These are phyloP conservation scores for Napeogenes sylphis DNA, from an alignment of 2,888 invertebrate species.

Conservation along the genomic window DNA sequence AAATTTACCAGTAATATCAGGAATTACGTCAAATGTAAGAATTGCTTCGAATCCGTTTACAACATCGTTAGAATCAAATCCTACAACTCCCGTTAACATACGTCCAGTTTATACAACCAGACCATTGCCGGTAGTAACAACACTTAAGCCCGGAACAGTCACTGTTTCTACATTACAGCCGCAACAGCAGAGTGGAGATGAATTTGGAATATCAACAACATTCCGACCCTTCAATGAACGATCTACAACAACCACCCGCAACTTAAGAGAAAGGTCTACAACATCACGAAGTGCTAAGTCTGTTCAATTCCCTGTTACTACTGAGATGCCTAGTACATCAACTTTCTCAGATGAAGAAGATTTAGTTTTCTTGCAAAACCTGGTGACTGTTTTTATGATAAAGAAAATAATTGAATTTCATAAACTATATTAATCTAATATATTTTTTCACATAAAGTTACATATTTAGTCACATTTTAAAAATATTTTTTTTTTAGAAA, in stretches of 20 bases:
- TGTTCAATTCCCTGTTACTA: constrained; percentile 50
- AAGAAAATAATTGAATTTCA: background rate
- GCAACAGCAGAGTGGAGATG: constrained; percentile 45
- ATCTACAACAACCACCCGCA: constrained; percentile 47
- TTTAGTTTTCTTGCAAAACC: constrained; percentile 77
- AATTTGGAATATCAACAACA: constrained; percentile 64
- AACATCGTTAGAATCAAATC: constrained; percentile 57
- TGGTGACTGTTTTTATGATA: constrained; percentile 62
- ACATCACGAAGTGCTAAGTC: constrained; percentile 45
- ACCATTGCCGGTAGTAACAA: constrained; percentile 47
- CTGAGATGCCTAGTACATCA: constrained; percentile 65
- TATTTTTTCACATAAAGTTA: background rate
- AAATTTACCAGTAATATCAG: constrained; percentile 58
- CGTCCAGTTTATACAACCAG: constrained; percentile 57
- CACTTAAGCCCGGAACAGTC: constrained; percentile 49
- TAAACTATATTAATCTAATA: background rate
- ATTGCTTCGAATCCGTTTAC: constrained; percentile 63
- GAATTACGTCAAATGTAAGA: constrained; percentile 65
- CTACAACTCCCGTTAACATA: constrained; percentile 58
- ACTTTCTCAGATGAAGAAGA: constrained; percentile 77
- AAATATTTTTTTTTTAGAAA: constrained; percentile 57
- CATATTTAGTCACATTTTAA: background rate
- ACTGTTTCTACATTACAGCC: constrained; percentile 53
- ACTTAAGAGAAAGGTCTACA: constrained; percentile 37
- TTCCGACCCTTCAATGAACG: constrained; percentile 53